These are phyloP conservation scores for Carassius auratus DNA, from an alignment of 2,113 vertebrate species.

Conservation along the genomic window DNA sequence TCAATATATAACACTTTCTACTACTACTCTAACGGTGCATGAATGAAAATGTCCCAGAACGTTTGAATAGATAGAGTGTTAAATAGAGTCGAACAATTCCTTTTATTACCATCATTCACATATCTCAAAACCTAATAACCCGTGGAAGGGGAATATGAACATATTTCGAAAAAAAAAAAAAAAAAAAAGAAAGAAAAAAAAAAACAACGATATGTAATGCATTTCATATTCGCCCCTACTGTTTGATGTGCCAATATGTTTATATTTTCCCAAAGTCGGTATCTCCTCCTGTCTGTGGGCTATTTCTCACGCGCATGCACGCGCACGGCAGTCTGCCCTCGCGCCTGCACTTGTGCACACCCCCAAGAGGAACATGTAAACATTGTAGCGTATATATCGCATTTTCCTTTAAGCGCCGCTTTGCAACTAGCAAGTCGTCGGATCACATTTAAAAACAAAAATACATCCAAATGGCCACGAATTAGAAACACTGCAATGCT, in stretches of 20 bases:
- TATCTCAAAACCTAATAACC: conserved; percentile 83
- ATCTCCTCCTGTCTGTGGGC: conserved; percentile 16
- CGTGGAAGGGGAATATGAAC: conserved; percentile 83
- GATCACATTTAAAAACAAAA: conserved; percentile 38
- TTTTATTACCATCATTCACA: conserved; percentile 83
- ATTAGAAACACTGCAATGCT: conserved; percentile 37
- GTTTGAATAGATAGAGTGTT: conserved; percentile 73
- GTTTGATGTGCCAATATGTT: conserved; percentile 51
- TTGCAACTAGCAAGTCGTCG: conserved; percentile 25
- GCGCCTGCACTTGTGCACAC: conserved; percentile 31
- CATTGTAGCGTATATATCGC: conserved; percentile 32
- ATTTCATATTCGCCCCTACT: conserved; percentile 53
- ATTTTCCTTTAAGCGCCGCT: conserved; percentile 31
- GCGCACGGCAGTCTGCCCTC: conserved; percentile 9
- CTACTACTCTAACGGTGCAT: conserved; percentile 60
- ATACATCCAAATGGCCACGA: conserved; percentile 38
- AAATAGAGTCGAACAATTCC: conserved; percentile 87
- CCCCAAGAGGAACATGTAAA: conserved; percentile 38
- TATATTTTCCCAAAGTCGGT: conserved; percentile 35
- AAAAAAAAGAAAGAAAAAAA: conserved; percentile 56
- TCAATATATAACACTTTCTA: conserved; percentile 60
- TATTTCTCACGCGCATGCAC: conserved; percentile 35
- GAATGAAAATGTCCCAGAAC: conserved; percentile 68
- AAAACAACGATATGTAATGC: conserved; percentile 64
- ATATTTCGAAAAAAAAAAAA: conserved; percentile 71